Percentiles rank a stretch among this genome's conserved stretches.
These are phyloP conservation scores for Pycnonotus jocosus DNA, from an alignment of 2,113 vertebrate genomes.

Conservation along the genomic window DNA sequence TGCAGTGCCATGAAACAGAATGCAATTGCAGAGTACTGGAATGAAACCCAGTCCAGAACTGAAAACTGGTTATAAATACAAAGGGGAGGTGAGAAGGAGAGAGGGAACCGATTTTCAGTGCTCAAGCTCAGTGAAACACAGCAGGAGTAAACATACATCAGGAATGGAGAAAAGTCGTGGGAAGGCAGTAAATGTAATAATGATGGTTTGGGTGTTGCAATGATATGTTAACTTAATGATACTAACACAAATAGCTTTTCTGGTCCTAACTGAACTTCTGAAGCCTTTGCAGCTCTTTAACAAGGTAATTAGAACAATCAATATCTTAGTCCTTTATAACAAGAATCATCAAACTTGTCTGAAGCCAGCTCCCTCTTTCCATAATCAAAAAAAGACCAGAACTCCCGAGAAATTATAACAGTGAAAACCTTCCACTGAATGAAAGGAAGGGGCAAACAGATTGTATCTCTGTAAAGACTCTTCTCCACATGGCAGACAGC, in stretches of 20 bases:
- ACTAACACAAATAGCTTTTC: not conserved
- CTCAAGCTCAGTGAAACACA: not conserved
- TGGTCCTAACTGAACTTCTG: not conserved
- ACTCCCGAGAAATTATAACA: not conserved
- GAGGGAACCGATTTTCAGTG: not conserved
- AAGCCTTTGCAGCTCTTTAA: not conserved
- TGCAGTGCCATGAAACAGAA: conserved; percentile 10
- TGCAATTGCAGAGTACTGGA: not conserved
- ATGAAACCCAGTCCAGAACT: not conserved
- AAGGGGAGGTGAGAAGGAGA: not conserved
- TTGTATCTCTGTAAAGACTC: not conserved
- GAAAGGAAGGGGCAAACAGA: not conserved
- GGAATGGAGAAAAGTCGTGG: not conserved
- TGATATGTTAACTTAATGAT: not conserved
- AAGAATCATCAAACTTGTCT: not conserved
- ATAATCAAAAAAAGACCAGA: not conserved
- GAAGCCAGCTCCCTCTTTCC: not conserved
- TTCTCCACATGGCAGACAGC: not conserved
- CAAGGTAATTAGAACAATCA: not conserved
- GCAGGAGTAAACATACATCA: not conserved
- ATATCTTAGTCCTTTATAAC: not conserved
- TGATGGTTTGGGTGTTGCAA: not conserved
- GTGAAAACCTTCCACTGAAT: not conserved
- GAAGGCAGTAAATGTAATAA: not conserved
- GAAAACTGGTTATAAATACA: not conserved